Base-by-base conservation (phyloP, 2,797 vertebrate genomes). In the Arremon aurantiirostris region DNA sequence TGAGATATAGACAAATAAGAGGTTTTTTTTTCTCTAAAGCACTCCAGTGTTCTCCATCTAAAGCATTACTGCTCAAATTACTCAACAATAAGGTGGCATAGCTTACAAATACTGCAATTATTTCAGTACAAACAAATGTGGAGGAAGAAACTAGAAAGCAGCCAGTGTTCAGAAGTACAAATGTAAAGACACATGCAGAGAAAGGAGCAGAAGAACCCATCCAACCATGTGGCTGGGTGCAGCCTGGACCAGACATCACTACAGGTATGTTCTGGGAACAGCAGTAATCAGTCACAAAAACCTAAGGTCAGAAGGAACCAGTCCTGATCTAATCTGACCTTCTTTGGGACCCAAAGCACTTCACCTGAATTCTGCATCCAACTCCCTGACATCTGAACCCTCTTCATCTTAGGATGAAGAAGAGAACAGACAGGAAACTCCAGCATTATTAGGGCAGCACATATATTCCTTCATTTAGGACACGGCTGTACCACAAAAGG, bases 361-460 rank as follows among this genome's bases (percentile, higher is more conserved):
- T 57, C 14, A 63, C 30, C 8, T 32, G 10, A 9, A 81, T 87
- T 61, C 79, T 79, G 59, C 44, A 87, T 32, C 35, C 52, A 72
- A 26, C 19, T 60, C 39, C 39, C 20, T 53, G 41, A 68, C 0
- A 2, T 10, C 53, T 82, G 37, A 9, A 63, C 13, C 32, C 30
- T 61, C 9, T 53, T 46, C 30, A 61, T 55, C 30, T n/a, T 34
- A 61, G 16, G 18, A 11, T 23, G 14, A 63, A 56, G 21, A 47
- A 56, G 4, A 72, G 34, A 57, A 82, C 0, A 0, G 27, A 11
- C 8, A 56, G 28, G 32, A 76, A 42, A 73, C 3, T 28, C 5
- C 46, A 59, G 24, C 3, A 1, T 39, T 69, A 17, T 5, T 39
- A 35, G 16, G 24, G 27, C 32, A 73, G 41, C n/a, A 52, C 4